Evolutionary conservation across 2,888 invertebrate genomes (phyloP), one percentile per base, ranked within the genome.

Genomic region (Erynnis tages): DNA sequence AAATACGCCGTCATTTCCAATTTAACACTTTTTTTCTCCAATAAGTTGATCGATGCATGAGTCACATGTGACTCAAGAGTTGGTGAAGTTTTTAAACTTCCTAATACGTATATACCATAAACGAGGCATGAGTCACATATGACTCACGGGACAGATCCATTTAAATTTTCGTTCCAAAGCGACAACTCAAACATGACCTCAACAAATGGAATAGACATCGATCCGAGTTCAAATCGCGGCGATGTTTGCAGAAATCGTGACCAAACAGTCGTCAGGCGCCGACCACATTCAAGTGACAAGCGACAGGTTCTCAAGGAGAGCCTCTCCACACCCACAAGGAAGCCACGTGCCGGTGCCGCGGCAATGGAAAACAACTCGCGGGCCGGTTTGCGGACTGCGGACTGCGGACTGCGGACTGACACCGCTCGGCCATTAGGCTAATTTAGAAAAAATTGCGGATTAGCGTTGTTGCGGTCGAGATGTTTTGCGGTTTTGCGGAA

Each of bases 311-410:
- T 49, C 49, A 49, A 49, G 49, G 49, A 49, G 49, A 43, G 25
- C 49, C 41, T 50, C 49, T 50, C 73, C 78, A 69, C 77, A 69
- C 79, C 79, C 69, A 76, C 71, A 40, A 69, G 73, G 71, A 73
- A 76, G 71, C 66, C 49, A 50, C 49, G 49, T 60, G 58, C 66
- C 62, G 58, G 62, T 63, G 50, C 57, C 56, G 55, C 48, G 37
- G 35, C 38, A 47, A 40, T 49, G 49, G 49, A 49, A 49, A 62
- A 48, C 46, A 38, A 44, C 37, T 25, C 47, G n/a, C n/a, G 27
- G 35, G 56, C 56, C 56, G 53, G 56, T 56, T 53, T 44, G 32
- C 10, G 45, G 49, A 41, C 34, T 35, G 48, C n/a, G n/a, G n/a
- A n/a, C n/a, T n/a, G n/a, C n/a, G n/a, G n/a, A n/a, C n/a, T n/a